A percentile compares a stretch with the other conserved stretches of the same genome.
These are phyloP conservation scores for Porites rus DNA, from an alignment of 92 coral and sea anemone genomes.

Conservation along the genomic window DNA sequence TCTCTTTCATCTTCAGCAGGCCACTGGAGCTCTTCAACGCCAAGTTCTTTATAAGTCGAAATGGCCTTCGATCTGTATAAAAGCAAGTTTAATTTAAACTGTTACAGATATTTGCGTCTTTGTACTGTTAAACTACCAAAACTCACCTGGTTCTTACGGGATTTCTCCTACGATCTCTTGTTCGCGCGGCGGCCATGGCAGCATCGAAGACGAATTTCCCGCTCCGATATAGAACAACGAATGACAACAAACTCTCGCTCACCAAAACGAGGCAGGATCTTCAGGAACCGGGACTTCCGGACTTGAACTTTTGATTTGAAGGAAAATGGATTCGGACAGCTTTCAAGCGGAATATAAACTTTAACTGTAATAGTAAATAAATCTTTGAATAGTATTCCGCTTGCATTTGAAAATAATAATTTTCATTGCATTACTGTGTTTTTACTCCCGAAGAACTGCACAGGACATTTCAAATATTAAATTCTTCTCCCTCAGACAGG, in stretches of 20 bases:
- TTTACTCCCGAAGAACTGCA: too few species aligned
- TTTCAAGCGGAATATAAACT: too few species aligned
- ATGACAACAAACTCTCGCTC: conserved; percentile 23
- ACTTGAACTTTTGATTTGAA: not conserved
- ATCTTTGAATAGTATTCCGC: too few species aligned
- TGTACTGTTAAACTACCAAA: not conserved
- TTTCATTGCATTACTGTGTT: too few species aligned
- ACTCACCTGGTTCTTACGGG: conserved; percentile 20
- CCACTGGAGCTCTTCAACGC: conserved; percentile 86
- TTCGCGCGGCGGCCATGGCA: conserved; percentile 43
- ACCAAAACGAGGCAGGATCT: conserved; percentile 7
- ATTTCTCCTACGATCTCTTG: conserved; percentile 27
- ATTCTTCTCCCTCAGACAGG: too few species aligned
- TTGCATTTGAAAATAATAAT: too few species aligned
- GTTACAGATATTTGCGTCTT: not conserved
- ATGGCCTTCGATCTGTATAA: conserved; percentile 5
- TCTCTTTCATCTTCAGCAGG: conserved; percentile 86
- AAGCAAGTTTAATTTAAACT: not conserved
- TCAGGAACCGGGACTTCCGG: not conserved
- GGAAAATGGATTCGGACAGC: not conserved
- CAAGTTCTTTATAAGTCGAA: conserved; percentile 60
- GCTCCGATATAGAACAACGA: conserved; percentile 13
- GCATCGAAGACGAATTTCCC: conserved; percentile 58
- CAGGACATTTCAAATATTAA: too few species aligned
- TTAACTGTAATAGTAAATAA: too few species aligned